These are phyloP conservation scores for Sakesphorus luctuosus DNA, from an alignment of 2,113 vertebrate species.

Conservation along the genomic window DNA sequence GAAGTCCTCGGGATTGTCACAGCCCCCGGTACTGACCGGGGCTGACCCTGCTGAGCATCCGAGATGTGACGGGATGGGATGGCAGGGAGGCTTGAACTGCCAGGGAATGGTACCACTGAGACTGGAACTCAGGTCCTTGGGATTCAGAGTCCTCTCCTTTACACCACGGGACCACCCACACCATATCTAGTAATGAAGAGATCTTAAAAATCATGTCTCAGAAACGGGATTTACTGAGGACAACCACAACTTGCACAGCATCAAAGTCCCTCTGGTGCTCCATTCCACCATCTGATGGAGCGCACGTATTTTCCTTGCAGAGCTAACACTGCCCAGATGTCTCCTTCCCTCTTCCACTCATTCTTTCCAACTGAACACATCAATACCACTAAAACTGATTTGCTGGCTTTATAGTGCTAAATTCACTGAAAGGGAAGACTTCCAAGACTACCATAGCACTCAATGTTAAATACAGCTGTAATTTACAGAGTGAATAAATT, in stretches of 20 bases:
- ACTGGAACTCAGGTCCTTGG: too few species aligned
- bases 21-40: too few species aligned
- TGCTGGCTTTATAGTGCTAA: background rate
- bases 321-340: background rate
- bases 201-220: background rate
- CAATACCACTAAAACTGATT: background rate
- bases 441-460: background rate
- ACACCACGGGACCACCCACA: too few species aligned
- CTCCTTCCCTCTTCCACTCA: background rate
- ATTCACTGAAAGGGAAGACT: background rate
- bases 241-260: background rate
- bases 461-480: background rate
- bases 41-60: too few species aligned
- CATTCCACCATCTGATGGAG: background rate
- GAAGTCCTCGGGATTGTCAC: too few species aligned
- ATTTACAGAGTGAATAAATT: background rate
- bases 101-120: too few species aligned
- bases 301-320: background rate
- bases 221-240: background rate
- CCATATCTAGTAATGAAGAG: background rate
- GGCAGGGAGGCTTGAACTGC: too few species aligned
- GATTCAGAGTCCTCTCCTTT: too few species aligned
- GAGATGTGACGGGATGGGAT: too few species aligned
- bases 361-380: background rate
- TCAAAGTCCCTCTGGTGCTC: background rate